These are phyloP conservation scores for Conger conger DNA, from an alignment of 2,113 vertebrate species.

Conservation along the genomic window DNA sequence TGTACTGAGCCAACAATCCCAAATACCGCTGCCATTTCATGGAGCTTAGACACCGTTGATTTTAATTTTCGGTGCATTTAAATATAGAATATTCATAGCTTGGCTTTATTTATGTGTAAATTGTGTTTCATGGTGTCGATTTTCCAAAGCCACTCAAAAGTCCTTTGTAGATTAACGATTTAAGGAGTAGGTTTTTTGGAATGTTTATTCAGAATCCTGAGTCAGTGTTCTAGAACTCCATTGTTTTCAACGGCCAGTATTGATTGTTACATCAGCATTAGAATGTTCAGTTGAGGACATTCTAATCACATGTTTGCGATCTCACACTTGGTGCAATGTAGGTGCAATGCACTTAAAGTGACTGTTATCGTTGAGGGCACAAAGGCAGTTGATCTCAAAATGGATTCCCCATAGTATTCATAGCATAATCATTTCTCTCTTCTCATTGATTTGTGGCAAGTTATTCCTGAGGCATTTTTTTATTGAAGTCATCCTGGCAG, in stretches of 20 bases:
- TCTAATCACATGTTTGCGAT: no score
- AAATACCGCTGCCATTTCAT: not conserved
- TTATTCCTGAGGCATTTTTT: constrained; percentile 26
- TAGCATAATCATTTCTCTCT: constrained; percentile 18
- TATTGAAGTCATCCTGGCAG: constrained; percentile 28
- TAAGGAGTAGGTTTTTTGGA: no score
- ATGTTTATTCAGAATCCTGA: no score
- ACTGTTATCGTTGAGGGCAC: not conserved
- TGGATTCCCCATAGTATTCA: constrained; percentile 22
- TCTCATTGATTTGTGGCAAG: constrained; percentile 29
- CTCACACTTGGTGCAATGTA: no score
- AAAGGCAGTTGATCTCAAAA: constrained; percentile 11
- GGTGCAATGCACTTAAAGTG: not conserved
- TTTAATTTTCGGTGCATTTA: not conserved
- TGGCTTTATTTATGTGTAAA: constrained; percentile 11
- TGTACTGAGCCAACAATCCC: not conserved
- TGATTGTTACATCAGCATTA: no score
- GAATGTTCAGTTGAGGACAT: no score
- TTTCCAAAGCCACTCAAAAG: constrained; percentile 11
- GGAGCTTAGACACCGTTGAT: not conserved
- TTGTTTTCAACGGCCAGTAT: no score
- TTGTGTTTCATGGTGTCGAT: not conserved
- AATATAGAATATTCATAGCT: constrained; percentile 11
- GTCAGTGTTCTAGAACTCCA: no score
- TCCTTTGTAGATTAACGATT: not conserved